Evolutionary conservation across 2,888 invertebrate genomes (phyloP), one percentile per base, ranked within the genome.

Genomic region (Halocaridina rubra): DNA sequence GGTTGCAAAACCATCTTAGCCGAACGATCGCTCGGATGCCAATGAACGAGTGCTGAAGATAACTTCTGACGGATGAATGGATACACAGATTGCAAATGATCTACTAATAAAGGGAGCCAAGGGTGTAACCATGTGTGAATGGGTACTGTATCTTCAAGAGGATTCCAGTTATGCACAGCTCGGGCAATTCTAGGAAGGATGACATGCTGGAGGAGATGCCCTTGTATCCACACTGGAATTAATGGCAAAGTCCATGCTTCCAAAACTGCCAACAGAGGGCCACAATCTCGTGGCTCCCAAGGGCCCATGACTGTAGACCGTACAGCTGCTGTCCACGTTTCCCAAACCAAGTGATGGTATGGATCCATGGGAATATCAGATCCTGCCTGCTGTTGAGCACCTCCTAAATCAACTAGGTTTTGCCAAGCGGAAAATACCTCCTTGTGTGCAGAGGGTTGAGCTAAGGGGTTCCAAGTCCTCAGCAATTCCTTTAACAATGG

Each of bases 41-140:
- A 99, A 79, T 95, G 95, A n/a, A 94, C 93, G 87, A 99, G 92
- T 13, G 98, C 98, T 53, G 93, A 93, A 33, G 96, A 95, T 75
- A 99, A 92, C 90, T 98, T 98, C 77, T 97, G 95, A 67, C 98
- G 93, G 89, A 99, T 97, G 64, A 96, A 94, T 0, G 97, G 96
- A 92, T 97, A 98, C 46, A 98, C 94, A 2, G 92, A 91, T 81
- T 92, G 92, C 77, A 92, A 89, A 22, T 91, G 90, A 33, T 91
- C 91, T 92, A 96, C 95, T 90, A 98, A 93, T 7, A 96, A 91
- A 0, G 95, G 95, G 85, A 98, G 94, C 99, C 99, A 99, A 0
- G 99, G 99, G 91, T 98, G 95, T 86, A 98, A 94, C 99, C 99
- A 99, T 3, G 95, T 94, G 91, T 99, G 98, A 88, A 99, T 96